Base-by-base conservation (phyloP, 1,140 invertebrate species). In the Anastrepha obliqua region DNA sequence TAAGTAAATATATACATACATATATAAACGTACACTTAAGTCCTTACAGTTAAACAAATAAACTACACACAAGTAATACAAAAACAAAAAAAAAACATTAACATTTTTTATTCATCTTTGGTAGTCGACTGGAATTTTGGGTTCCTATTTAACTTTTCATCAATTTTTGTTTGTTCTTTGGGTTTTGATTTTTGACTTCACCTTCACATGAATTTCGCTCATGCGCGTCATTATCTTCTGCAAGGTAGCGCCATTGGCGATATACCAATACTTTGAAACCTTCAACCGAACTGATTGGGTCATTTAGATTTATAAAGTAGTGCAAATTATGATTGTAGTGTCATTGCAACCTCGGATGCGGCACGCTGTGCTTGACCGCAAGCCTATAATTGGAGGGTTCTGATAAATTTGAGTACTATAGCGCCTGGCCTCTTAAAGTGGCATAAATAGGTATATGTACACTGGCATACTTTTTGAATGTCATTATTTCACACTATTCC, bases 51-150 rank as follows among this genome's bases (percentile, higher is more conserved):
- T 55, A 55, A 81, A 81, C 74, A 81, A 81, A 81, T 81, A 81
- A 55, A 81, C 74, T 81, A 81, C 51, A 81, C 47, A 81, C 74
- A 81, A 81, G 20, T 81, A 81, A 86, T 86, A 81, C 74, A 81
- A 81, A 81, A 81, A 81, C 44, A 81, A 81, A 42, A 62, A 62
- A 62, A 58, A 81, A 55, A 58, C 74, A 29, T 7, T 47, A 55
- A 81, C 74, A 81, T 51, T 81, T 81, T 81, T 81, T 3, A 58
- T 1, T 29, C 47, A 81, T 55, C 42, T 74, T 20, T 81, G 17
- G 5, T 20, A 29, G 74, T 29, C 6, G 7, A 17, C n/a, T 81
- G 47, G 74, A 3, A 29, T n/a, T 15, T 81, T n/a, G 13, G 70
- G 17, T n/a, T 74, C 47, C 42, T 17, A 29, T 67, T 67, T 42